phyloP scores from a whole-genome alignment of 1,140 invertebrate species.

The Leptinotarsa texana region DNA sequence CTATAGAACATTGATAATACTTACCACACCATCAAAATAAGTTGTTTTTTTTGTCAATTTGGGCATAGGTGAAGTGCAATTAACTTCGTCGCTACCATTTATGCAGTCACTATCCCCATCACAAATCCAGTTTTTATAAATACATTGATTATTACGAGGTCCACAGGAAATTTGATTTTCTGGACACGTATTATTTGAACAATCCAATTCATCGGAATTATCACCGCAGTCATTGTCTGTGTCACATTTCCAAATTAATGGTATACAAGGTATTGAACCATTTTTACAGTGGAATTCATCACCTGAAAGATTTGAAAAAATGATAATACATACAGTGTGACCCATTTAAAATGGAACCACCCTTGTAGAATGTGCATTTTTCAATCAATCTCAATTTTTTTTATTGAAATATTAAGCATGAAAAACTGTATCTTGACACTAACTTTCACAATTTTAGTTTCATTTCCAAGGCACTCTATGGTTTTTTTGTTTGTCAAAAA shows the following conservation, averaged over 20 bases:
- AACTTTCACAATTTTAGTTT: no score
- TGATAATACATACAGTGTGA: neutral
- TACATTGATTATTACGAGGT: slow-evolving; percentile 64
- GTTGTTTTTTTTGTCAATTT: slow-evolving; percentile 22
- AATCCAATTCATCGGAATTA: slow-evolving; percentile 54
- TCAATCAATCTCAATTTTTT: no score
- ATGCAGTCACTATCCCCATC: slow-evolving; percentile 73
- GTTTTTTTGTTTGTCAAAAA: no score
- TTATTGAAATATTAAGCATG: no score
- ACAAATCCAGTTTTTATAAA: slow-evolving; percentile 73
- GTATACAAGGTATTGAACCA: slow-evolving; percentile 64
- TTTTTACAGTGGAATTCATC: slow-evolving; percentile 50
- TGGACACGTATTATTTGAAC: slow-evolving; percentile 60
- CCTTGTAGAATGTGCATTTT: no score
- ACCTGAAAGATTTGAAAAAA: slow-evolving; percentile 27
- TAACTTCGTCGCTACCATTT: slow-evolving; percentile 72
- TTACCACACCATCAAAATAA: slow-evolving; percentile 34
- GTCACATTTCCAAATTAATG: slow-evolving; percentile 66
- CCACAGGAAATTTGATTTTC: slow-evolving; percentile 70
- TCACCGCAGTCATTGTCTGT: slow-evolving; percentile 51
- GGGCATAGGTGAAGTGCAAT: slow-evolving; percentile 59
- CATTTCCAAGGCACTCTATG: no score
- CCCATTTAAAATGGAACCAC: no score
- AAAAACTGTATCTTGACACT: no score
- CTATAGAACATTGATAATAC: neutral